A percentile compares a stretch with the other conserved stretches of the same genome.
phyloP scores from a whole-genome alignment of 2,113 vertebrate species.

The Himantopus leucocephalus region DNA sequence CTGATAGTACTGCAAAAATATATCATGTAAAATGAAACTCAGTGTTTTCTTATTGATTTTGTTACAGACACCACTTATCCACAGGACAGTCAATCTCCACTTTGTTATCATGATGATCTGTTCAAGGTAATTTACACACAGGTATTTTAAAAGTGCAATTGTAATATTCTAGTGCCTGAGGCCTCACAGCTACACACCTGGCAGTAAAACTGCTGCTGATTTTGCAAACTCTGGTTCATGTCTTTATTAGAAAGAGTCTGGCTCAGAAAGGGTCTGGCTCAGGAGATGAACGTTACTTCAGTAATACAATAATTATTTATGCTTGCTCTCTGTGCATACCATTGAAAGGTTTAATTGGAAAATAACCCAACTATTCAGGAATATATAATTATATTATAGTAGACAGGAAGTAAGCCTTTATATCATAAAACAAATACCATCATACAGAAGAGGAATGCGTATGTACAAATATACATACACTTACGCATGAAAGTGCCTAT shows the following conservation, averaged over 20 bases:
- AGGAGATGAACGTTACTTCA: not conserved
- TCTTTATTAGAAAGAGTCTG: not conserved
- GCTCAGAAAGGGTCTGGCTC: not conserved
- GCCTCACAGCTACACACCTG: not conserved
- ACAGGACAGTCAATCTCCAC: not conserved
- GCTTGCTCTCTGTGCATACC: not conserved
- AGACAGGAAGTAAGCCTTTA: not conserved
- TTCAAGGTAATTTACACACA: not conserved
- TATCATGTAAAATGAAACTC: not conserved
- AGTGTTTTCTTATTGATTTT: not conserved
- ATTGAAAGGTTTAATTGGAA: not conserved
- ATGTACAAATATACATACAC: not conserved
- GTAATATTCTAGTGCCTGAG: not conserved
- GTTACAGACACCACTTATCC: not conserved
- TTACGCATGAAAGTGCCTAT: accelerated
- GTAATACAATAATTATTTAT: not conserved
- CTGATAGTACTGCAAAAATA: not conserved
- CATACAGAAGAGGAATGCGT: not conserved
- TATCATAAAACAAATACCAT: not conserved
- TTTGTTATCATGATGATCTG: not conserved
- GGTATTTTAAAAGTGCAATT: not conserved
- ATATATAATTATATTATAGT: not conserved
- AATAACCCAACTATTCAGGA: not conserved
- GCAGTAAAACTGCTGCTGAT: not conserved
- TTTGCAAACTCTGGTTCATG: not conserved